phyloP scores from a whole-genome alignment of 2,888 invertebrate species.

The Mesochorus sp. region DNA sequence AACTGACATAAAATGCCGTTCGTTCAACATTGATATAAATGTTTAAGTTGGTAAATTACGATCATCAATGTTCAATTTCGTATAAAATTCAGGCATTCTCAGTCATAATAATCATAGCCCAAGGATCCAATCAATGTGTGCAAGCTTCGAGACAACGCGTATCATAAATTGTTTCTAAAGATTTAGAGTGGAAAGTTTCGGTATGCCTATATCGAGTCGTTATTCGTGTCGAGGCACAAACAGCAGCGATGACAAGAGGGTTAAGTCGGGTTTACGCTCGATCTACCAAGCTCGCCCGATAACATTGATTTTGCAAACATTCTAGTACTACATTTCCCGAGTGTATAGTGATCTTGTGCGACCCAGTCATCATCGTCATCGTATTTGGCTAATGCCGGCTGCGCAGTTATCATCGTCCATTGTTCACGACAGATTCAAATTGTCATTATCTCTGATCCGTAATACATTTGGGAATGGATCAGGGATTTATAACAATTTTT shows the following conservation, averaged over 20 bases:
- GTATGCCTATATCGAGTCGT: slow-evolving; percentile 12
- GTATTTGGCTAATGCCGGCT: slow-evolving; percentile 22
- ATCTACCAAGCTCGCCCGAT: slow-evolving; percentile 53
- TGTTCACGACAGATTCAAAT: neutral
- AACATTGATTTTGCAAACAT: slow-evolving; percentile 53
- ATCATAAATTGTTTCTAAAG: slow-evolving; percentile 1
- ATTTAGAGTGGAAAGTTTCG: slow-evolving; percentile 18
- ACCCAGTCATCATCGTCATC: neutral
- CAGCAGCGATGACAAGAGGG: slow-evolving; percentile 52
- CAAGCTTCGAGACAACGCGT: neutral
- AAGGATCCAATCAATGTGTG: too few species aligned
- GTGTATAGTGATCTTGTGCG: neutral
- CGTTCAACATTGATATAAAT: too few species aligned
- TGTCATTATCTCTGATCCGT: neutral
- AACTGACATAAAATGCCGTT: too few species aligned
- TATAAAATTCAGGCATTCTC: too few species aligned
- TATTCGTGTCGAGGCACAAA: slow-evolving; percentile 22
- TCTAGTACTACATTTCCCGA: neutral
- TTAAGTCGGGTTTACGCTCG: slow-evolving; percentile 52
- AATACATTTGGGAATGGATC: too few species aligned
- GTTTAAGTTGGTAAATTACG: too few species aligned
- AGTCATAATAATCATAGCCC: too few species aligned
- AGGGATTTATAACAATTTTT: too few species aligned
- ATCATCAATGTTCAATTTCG: too few species aligned
- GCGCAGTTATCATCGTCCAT: slow-evolving; percentile 18